Evolutionary conservation across 2,113 vertebrate genomes (phyloP).

Genomic region (Probosciger aterrimus): DNA sequence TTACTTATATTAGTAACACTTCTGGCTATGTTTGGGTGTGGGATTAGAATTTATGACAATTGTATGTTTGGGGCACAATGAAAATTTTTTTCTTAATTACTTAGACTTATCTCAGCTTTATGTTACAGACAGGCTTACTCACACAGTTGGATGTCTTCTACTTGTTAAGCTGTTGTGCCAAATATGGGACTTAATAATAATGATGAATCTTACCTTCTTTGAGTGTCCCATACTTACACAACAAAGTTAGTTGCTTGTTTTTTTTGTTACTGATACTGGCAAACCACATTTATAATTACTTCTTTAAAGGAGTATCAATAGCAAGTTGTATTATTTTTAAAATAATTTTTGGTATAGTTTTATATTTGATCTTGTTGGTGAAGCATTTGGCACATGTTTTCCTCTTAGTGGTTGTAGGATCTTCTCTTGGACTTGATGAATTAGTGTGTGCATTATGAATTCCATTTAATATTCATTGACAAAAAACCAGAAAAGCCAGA

Average conservation of each 20-base stretch:
- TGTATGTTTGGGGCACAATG: neutral
- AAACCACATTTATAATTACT: neutral
- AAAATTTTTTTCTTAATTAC: neutral
- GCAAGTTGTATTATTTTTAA: neutral
- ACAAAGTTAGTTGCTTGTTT: neutral
- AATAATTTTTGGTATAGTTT: neutral
- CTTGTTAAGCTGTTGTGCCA: neutral
- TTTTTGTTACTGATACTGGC: neutral
- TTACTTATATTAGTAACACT: neutral
- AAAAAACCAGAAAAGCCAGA: rapidly evolving
- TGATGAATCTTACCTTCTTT: neutral
- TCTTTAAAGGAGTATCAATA: neutral
- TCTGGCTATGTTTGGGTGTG: neutral
- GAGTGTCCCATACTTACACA: neutral
- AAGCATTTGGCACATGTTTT: neutral
- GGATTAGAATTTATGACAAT: neutral
- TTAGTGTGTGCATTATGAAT: neutral
- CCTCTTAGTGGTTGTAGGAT: neutral
- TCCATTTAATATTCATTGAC: neutral
- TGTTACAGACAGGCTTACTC: neutral
- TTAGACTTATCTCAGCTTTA: neutral
- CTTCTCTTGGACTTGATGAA: neutral
- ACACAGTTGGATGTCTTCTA: neutral
- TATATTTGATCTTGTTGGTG: neutral
- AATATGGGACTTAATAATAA: neutral